These are phyloP conservation scores for Rhamphomyia laevipes DNA, from an alignment of 2,888 invertebrate genomes.

Conservation along the genomic window DNA sequence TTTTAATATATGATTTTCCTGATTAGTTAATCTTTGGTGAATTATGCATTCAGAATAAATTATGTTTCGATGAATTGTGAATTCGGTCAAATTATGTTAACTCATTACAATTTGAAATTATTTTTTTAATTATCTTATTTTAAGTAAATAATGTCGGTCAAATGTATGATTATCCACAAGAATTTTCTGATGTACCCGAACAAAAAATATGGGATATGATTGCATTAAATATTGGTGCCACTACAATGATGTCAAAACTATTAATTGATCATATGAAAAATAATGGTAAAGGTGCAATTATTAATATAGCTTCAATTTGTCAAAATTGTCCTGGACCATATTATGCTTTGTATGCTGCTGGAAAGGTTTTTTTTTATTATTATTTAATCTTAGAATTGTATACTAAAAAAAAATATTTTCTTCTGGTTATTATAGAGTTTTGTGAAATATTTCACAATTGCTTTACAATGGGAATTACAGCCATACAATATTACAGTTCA, in stretches of 20 bases:
- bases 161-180: constrained; percentile 66
- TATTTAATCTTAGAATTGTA: not conserved
- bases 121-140: constrained; percentile 27
- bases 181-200: constrained; percentile 54
- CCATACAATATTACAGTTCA: constrained; percentile 61
- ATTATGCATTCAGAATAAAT: no score
- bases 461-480: constrained; percentile 63
- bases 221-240: constrained; percentile 67
- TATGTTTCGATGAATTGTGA: no score
- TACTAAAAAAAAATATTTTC: not conserved
- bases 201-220: constrained; percentile 63
- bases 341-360: constrained; percentile 75
- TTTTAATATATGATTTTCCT: no score
- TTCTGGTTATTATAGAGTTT: constrained; percentile 43
- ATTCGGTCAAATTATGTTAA: no score
- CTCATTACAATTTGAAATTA: no score
- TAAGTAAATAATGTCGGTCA: constrained; percentile 76
- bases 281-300: constrained; percentile 60
- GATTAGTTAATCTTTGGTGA: no score
- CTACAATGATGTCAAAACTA: constrained; percentile 62
- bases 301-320: constrained; percentile 73
- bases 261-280: constrained; percentile 61
- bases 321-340: constrained; percentile 69
- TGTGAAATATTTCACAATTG: constrained; percentile 57
- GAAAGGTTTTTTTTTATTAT: constrained; percentile 46